phyloP scores from a whole-genome alignment of 2,113 vertebrate genomes.

The Pungitius pungitius region DNA sequence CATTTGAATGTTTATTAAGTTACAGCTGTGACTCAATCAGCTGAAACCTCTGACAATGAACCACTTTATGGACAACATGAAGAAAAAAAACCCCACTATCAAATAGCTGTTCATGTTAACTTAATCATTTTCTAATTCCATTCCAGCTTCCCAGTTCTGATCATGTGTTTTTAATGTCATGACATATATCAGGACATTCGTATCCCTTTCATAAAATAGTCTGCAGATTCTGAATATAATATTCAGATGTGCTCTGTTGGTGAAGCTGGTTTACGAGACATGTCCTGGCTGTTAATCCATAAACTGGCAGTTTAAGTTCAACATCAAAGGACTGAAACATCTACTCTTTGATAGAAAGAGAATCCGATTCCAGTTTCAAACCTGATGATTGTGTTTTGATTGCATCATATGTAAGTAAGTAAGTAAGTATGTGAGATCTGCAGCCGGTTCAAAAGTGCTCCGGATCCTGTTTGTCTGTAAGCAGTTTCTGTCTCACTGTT shows the following conservation, averaged over 20 bases:
- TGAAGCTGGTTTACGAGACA: not conserved
- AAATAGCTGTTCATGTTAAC: not conserved
- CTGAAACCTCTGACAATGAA: not conserved
- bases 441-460: not conserved
- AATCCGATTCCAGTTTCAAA: not conserved
- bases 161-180: not conserved
- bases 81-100: not conserved
- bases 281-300: not conserved
- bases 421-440: not conserved
- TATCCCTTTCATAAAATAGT: not conserved
- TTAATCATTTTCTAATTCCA: not conserved
- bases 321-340: not conserved
- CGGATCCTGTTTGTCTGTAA: constrained; percentile 28
- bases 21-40: not conserved
- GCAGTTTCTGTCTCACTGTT: constrained; percentile 37
- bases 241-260: not conserved
- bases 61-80: not conserved
- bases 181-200: not conserved
- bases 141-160: not conserved
- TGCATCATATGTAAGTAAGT: no score
- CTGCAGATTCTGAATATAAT: not conserved
- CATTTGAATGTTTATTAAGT: not conserved
- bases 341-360: not conserved
- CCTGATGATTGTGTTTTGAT: not conserved
- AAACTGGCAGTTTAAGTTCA: not conserved